phyloP scores from a whole-genome alignment of 2,113 vertebrate species.

The Aegotheles bennettii region DNA sequence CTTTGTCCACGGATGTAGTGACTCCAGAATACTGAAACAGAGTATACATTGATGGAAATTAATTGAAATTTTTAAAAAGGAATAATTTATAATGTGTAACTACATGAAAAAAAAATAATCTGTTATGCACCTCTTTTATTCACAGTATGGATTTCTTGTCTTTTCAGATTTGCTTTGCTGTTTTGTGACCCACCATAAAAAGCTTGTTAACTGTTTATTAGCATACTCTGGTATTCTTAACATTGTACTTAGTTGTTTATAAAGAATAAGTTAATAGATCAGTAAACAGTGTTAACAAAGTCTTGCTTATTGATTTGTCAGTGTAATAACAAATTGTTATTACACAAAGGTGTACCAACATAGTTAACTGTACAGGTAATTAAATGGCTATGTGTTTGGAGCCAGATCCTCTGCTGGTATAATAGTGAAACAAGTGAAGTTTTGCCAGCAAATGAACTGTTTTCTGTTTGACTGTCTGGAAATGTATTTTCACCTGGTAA shows the following conservation, averaged over 20 bases:
- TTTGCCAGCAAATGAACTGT: neutral
- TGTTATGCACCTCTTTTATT: neutral
- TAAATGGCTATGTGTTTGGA: neutral
- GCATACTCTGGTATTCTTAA: neutral
- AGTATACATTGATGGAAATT: neutral
- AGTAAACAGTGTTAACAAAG: neutral
- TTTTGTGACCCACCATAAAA: neutral
- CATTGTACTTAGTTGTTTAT: neutral
- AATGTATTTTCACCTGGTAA: neutral
- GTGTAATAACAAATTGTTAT: neutral
- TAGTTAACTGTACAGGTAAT: neutral
- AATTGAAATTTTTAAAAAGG: neutral
- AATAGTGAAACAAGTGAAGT: neutral
- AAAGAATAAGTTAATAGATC: neutral
- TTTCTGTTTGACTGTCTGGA: constrained; percentile 10
- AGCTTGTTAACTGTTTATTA: neutral
- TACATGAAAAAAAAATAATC: neutral
- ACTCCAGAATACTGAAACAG: neutral
- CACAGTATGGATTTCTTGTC: neutral
- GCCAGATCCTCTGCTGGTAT: neutral
- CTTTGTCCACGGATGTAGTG: too few species aligned
- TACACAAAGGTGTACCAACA: neutral
- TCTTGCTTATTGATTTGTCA: neutral
- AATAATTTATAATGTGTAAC: neutral
- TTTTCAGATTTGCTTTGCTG: neutral